phyloP scores from a whole-genome alignment of 2,888 invertebrate species.

The Abrostola triplasia region DNA sequence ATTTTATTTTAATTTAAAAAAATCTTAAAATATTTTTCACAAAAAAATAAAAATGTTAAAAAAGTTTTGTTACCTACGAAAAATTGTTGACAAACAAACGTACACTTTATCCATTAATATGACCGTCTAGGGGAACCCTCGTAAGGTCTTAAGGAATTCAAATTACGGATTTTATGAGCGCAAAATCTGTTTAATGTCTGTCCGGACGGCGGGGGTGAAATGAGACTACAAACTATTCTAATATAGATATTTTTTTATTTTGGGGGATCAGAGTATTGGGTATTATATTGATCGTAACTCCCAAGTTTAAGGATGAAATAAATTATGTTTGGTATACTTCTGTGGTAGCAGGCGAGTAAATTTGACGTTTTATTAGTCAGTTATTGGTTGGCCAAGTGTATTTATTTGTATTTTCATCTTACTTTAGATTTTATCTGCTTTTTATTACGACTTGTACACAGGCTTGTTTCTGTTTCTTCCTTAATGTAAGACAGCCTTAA shows the following conservation, averaged over 20 bases:
- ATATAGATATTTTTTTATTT: slow-evolving; percentile 48
- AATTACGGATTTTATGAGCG: slow-evolving; percentile 85
- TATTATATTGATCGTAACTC: slow-evolving; percentile 29
- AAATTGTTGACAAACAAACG: slow-evolving; percentile 21
- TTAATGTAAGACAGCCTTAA: too few species aligned
- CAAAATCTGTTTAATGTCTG: slow-evolving; percentile 84
- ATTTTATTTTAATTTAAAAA: too few species aligned
- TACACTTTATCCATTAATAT: slow-evolving; percentile 2
- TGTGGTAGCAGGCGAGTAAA: background rate
- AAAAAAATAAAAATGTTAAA: too few species aligned
- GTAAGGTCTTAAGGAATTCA: slow-evolving; percentile 82
- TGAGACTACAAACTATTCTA: slow-evolving; percentile 53
- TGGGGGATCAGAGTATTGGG: slow-evolving; percentile 30
- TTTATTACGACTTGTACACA: too few species aligned
- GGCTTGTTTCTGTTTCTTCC: too few species aligned
- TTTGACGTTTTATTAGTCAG: background rate
- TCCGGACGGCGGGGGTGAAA: slow-evolving; percentile 50
- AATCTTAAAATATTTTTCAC: too few species aligned
- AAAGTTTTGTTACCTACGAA: background rate
- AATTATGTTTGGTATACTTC: background rate
- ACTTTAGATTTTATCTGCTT: too few species aligned
- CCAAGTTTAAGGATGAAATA: slow-evolving; percentile 30
- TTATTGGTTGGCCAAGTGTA: too few species aligned
- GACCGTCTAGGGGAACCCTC: slow-evolving; percentile 54
- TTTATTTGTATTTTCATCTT: too few species aligned